Percentiles rank a stretch among this genome's conserved stretches.
These are phyloP conservation scores for Atherix ibis DNA, from an alignment of 2,888 invertebrate genomes.

Conservation along the genomic window DNA sequence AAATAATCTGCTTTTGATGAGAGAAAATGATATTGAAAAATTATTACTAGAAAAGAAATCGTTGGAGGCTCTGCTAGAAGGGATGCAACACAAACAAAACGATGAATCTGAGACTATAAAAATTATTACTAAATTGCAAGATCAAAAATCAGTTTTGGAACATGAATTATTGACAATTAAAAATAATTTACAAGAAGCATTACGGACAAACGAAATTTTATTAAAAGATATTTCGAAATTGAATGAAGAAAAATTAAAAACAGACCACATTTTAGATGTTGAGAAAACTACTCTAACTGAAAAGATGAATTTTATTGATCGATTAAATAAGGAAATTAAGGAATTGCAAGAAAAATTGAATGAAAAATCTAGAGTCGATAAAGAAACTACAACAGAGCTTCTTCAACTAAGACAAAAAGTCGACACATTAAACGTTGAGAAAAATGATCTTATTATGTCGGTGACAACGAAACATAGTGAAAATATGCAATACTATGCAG, in stretches of 20 bases:
- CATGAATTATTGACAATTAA: conserved; percentile 13
- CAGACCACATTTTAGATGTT: too few species aligned
- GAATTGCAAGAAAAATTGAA: conserved; percentile 4
- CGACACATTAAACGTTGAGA: conserved; percentile 36
- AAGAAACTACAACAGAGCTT: conserved; percentile 10
- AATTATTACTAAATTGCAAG: conserved; percentile 7
- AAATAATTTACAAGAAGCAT: conserved; percentile 9
- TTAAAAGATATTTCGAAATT: background rate
- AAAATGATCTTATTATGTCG: conserved; percentile 52
- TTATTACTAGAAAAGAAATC: conserved; percentile 3
- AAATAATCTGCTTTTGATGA: conserved; percentile 4
- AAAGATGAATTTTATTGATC: too few species aligned
- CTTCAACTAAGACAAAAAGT: conserved; percentile 18
- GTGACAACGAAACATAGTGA: conserved; percentile 74
- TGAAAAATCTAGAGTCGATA: conserved; percentile 11
- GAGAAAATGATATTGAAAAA: too few species aligned
- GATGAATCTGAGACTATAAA: too few species aligned
- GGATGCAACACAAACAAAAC: too few species aligned
- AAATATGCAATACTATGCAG: conserved; percentile 66
- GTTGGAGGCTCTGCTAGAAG: conserved; percentile 1
- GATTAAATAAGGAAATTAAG: conserved; percentile 6
- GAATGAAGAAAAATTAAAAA: background rate
- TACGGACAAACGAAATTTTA: conserved; percentile 5
- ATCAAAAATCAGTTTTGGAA: conserved; percentile 7
- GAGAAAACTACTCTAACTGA: too few species aligned